phyloP scores from a whole-genome alignment of 2,797 vertebrate species.

The Eulemur albifrons region DNA sequence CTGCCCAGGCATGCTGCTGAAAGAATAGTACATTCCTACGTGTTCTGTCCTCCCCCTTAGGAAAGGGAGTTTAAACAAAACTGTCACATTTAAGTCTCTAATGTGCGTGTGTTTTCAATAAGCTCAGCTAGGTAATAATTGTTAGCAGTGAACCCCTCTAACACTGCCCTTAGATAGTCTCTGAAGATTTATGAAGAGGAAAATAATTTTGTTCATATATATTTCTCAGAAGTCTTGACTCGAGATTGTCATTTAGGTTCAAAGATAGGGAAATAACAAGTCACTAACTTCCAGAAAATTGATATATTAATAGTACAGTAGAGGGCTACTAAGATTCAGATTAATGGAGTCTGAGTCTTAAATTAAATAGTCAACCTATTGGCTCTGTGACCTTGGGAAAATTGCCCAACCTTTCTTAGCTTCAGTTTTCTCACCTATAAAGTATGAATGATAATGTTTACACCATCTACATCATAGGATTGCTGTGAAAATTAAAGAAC shows the following conservation, averaged over 20 bases:
- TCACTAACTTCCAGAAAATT: background rate
- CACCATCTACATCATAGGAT: background rate
- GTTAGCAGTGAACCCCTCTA: background rate
- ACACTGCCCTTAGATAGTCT: background rate
- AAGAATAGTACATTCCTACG: constrained; percentile 27
- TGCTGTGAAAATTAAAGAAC: background rate
- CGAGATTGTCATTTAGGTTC: background rate
- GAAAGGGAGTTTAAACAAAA: constrained; percentile 53
- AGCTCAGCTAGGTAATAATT: background rate
- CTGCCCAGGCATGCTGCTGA: constrained; percentile 35
- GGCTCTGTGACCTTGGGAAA: background rate
- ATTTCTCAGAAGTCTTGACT: constrained; percentile 25
- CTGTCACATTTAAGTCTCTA: constrained; percentile 16
- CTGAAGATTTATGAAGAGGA: background rate
- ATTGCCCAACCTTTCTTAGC: background rate
- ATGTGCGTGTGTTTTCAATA: background rate
- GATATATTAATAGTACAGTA: background rate
- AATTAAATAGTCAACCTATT: background rate
- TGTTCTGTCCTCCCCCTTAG: background rate
- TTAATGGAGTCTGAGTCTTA: background rate
- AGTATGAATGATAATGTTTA: background rate
- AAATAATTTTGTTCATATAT: background rate
- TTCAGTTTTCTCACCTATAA: constrained; percentile 29
- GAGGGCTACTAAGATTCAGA: background rate
- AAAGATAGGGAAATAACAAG: background rate